phyloP scores from a whole-genome alignment of 2,113 vertebrate species.

The Salvelinus sp. region DNA sequence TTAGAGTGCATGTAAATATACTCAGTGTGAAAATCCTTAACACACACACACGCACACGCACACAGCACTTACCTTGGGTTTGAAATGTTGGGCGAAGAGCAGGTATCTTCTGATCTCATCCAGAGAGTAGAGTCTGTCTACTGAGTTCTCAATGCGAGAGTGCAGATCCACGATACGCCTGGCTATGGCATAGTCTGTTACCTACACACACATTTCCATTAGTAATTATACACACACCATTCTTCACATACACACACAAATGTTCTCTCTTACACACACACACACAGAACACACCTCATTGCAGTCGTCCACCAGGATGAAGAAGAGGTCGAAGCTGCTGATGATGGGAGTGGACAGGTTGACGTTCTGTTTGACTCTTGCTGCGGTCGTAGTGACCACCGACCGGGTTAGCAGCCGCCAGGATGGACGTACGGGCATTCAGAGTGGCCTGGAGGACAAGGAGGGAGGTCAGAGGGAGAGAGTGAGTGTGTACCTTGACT shows the following conservation, averaged over 20 bases:
- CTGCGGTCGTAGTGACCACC: slow-evolving; percentile 92
- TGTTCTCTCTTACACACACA: not conserved
- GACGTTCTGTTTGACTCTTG: slow-evolving; percentile 96
- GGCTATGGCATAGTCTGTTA: slow-evolving; percentile 96
- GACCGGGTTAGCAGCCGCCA: slow-evolving; percentile 95
- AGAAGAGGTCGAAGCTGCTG: slow-evolving; percentile 99
- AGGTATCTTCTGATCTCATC: slow-evolving; percentile 96
- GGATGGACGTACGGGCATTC: slow-evolving; percentile 96
- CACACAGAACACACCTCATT: slow-evolving; percentile 84
- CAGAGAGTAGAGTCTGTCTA: slow-evolving; percentile 90
- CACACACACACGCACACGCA: not conserved
- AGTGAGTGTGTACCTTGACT: not conserved
- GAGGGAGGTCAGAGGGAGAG: not conserved
- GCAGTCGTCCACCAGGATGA: slow-evolving; percentile 97
- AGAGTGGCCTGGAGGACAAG: slow-evolving; percentile 85
- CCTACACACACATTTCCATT: slow-evolving; percentile 66
- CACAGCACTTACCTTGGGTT: slow-evolving; percentile 84
- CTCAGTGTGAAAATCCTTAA: too few species aligned
- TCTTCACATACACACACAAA: not conserved
- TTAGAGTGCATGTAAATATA: not conserved
- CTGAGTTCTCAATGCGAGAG: slow-evolving; percentile 88
- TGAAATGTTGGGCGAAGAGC: slow-evolving; percentile 96
- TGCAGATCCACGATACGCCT: slow-evolving; percentile 96
- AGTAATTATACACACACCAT: slow-evolving; percentile 47
- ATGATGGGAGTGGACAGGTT: slow-evolving; percentile 95